These are phyloP conservation scores for Scyliorhinus canicula DNA, from an alignment of 2,797 vertebrate species.

Conservation along the genomic window DNA sequence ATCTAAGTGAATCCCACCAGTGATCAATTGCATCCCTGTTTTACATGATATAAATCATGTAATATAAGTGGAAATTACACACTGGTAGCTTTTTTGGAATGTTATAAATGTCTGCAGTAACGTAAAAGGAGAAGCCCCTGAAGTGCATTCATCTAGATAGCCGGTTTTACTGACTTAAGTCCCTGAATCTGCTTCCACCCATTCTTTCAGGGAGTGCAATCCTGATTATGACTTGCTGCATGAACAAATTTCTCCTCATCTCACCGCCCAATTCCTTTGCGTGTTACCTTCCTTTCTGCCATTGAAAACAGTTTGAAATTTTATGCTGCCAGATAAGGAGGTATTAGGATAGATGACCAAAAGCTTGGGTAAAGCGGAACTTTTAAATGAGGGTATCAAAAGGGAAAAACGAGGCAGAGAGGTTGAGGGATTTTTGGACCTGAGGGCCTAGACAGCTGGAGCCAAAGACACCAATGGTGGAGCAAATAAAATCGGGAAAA, in stretches of 20 bases:
- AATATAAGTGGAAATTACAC: background rate
- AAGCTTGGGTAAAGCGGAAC: background rate
- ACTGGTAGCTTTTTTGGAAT: background rate
- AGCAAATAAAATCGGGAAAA: background rate
- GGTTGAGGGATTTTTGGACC: background rate
- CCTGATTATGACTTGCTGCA: background rate
- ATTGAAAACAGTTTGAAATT: background rate
- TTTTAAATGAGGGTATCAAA: background rate
- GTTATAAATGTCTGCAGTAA: background rate
- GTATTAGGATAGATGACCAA: background rate
- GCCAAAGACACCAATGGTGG: background rate
- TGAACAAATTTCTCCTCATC: background rate
- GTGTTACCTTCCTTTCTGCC: background rate
- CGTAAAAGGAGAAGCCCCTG: background rate
- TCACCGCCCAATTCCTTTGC: background rate
- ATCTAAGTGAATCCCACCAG: background rate
- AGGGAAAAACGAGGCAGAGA: background rate
- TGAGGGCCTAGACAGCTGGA: background rate
- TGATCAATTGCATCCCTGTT: background rate
- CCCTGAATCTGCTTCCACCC: background rate
- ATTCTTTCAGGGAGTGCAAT: background rate
- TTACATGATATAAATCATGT: background rate
- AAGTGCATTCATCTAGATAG: background rate
- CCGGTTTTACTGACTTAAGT: no score
- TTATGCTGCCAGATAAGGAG: background rate